Base-by-base conservation (phyloP, 2,113 vertebrate genomes). In the Apodemus sylvaticus region DNA sequence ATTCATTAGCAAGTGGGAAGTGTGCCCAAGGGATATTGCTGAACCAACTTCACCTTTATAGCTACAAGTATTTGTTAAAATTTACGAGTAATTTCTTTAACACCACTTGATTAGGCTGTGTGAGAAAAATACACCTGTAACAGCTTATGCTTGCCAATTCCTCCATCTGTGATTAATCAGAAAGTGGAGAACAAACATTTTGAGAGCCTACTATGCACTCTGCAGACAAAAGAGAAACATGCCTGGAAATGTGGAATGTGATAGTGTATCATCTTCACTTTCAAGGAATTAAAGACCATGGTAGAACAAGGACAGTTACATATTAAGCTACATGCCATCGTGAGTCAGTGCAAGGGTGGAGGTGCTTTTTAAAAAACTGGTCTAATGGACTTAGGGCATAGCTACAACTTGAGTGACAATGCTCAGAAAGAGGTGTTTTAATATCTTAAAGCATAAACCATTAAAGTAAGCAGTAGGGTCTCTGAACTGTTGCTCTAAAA, bases 21-120 rank as follows among this genome's bases (percentile, higher is more conserved):
- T 78, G 5, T 95, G 79, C 91, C 93, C 82, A 86, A 91, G 74
- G 90, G 70, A 95, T 79, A 96, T 4, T 71, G 34, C 53, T 93
- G 73, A 79, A 89, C 95, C 71, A 95, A 88, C 92, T 93, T 97
- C 94, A 95, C 78, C 68, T 97, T 96, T 95, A 96, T 53, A 95
- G 77, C 90, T 95, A 92, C 92, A 96, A 92, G 88, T 29, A 89
- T 94, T 94, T 97, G 89, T 86, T 97, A 97, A 53, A n/a, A 90
- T 96, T 93, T 97, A 81, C 64, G 53, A 95, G 66, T 94, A 91
- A 95, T 89, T 89, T 92, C 29, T 91, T 92, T 94, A 89, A 96
- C 17, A 20, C 66, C 71, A 81, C 39, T 95, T 93, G 79, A 94
- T 97, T 77, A 95, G 81, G 90, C 66, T 92, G 53, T 96, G 45